Conservation (phyloP, 2,888 invertebrate species). For the Danaus chrysippus region DNA sequence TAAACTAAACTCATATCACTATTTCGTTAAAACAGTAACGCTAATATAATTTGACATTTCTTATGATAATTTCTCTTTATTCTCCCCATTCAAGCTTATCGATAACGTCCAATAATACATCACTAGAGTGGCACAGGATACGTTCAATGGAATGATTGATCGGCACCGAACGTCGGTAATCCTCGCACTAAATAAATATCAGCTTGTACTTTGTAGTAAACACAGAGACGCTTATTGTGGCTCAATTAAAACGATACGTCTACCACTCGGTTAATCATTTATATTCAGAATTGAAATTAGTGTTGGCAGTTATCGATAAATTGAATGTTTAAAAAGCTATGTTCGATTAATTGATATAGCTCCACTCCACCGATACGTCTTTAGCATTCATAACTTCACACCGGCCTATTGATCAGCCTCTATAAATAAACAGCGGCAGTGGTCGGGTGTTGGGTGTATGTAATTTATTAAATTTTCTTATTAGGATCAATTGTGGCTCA, state of each 20-base stretch:
- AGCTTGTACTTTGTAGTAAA: constrained; percentile 43
- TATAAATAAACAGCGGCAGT: no score
- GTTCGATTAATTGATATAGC: no score
- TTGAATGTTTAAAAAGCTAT: not conserved
- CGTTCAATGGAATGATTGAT: constrained; percentile 78
- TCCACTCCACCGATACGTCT: no score
- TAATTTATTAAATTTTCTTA: not conserved
- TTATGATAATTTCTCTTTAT: constrained; percentile 3
- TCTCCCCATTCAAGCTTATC: constrained; percentile 17
- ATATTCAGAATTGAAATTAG: not conserved
- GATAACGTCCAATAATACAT: constrained; percentile 37
- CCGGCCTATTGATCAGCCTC: no score
- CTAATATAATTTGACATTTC: no score
- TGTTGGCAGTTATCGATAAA: not conserved
- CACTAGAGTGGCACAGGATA: constrained; percentile 74
- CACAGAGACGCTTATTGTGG: constrained; percentile 34
- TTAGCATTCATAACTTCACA: no score
- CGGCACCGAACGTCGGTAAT: constrained; percentile 72
- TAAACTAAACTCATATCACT: no score
- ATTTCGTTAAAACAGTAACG: no score
- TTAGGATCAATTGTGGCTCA: constrained; percentile 11
- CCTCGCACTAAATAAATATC: constrained; percentile 73
- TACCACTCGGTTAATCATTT: constrained; percentile 9
- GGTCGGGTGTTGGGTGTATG: no score
- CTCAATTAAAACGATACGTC: constrained; percentile 28